A percentile compares a stretch with the other conserved stretches of the same genome.
These are phyloP conservation scores for Lepidurus arcticus DNA, from an alignment of 1,140 invertebrate genomes.

Conservation along the genomic window DNA sequence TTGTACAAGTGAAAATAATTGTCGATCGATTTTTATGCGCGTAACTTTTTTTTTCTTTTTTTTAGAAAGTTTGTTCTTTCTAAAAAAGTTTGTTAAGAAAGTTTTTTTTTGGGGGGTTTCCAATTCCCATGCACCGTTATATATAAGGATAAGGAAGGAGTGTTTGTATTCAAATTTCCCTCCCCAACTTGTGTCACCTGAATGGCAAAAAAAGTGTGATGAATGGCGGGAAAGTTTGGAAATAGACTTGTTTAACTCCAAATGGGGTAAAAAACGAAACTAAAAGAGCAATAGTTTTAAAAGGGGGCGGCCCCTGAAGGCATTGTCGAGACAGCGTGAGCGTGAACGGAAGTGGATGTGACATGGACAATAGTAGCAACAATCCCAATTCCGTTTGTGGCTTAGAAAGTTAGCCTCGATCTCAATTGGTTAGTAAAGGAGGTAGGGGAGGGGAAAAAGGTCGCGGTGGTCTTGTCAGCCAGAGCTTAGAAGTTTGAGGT, in stretches of 20 bases:
- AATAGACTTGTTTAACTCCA: background rate
- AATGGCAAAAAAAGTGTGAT: background rate
- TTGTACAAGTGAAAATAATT: background rate
- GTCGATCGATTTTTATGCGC: background rate
- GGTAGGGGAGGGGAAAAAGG: background rate
- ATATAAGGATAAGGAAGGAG: background rate
- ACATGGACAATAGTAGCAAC: background rate
- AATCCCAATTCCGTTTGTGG: background rate
- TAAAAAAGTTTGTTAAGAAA: too few relatives aligned
- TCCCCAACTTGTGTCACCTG: background rate
- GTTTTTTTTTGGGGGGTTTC: too few relatives aligned
- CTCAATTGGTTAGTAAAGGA: background rate
- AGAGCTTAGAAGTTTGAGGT: too few relatives aligned
- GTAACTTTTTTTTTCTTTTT: background rate
- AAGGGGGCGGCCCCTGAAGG: background rate
- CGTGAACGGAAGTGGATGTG: background rate
- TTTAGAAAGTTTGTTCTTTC: background rate
- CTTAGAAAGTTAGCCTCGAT: conserved; percentile 3
- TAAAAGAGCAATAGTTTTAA: background rate
- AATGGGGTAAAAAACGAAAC: background rate
- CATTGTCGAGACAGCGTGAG: background rate
- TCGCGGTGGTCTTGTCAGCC: background rate
- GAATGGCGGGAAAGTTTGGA: background rate
- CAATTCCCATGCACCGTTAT: background rate
- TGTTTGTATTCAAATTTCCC: background rate